Conservation (phyloP, 2,797 vertebrate genomes). For the Acipenser transmontanus region DNA sequence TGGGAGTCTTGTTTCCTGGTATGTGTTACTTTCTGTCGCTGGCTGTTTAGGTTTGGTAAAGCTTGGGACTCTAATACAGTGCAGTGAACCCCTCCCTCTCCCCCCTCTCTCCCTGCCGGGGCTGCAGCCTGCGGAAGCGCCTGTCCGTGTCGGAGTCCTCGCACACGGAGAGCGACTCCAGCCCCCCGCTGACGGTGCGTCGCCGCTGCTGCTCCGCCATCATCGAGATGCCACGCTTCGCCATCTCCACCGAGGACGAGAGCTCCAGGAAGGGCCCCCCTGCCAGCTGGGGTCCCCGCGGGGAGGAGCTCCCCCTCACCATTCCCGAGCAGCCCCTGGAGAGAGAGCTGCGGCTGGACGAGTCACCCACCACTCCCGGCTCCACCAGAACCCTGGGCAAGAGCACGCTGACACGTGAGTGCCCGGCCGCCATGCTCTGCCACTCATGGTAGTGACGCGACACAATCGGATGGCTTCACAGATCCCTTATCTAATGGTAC, state of each 20-base stretch:
- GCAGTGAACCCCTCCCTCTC: too few relatives aligned
- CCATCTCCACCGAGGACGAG: constrained; percentile 79
- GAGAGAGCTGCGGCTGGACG: constrained; percentile 69
- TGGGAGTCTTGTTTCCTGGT: too few relatives aligned
- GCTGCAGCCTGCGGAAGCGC: constrained; percentile 77
- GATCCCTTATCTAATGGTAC: too few relatives aligned
- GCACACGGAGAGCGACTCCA: constrained; percentile 94
- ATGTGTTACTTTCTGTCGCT: too few relatives aligned
- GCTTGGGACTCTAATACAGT: too few relatives aligned
- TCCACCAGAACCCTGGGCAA: constrained; percentile 52
- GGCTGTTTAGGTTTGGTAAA: too few relatives aligned
- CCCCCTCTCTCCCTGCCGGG: too few relatives aligned
- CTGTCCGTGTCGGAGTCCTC: constrained; percentile 91
- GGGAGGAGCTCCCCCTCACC: constrained; percentile 66
- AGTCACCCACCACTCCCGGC: constrained; percentile 56
- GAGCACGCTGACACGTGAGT: constrained; percentile 59
- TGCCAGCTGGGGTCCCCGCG: constrained; percentile 42
- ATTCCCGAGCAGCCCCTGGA: constrained; percentile 75
- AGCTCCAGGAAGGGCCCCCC: constrained; percentile 47
- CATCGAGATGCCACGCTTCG: constrained; percentile 82
- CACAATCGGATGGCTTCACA: too few relatives aligned
- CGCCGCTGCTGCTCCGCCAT: constrained; percentile 86
- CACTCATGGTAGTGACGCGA: background rate
- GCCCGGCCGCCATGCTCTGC: background rate
- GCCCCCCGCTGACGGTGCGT: constrained; percentile 83